A percentile compares a stretch with the other conserved stretches of the same genome.
phyloP scores from a whole-genome alignment of 2,797 vertebrate species.

The Gouania willdenowi region DNA sequence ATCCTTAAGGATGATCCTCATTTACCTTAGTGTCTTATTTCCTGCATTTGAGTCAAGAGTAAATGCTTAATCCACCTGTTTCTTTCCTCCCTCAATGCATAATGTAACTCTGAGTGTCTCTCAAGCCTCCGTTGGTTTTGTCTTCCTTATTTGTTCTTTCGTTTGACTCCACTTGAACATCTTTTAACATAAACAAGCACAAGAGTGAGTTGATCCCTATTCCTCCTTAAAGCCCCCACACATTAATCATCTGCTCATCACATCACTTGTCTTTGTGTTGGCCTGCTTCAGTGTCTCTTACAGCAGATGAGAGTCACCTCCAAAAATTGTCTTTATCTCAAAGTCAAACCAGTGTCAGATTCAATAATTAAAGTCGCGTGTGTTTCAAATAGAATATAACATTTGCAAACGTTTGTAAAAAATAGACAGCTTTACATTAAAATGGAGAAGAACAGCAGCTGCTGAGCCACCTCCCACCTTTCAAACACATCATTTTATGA shows the following conservation, averaged over 20 bases:
- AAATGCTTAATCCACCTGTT: constrained; percentile 6
- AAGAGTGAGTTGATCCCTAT: constrained; percentile 11
- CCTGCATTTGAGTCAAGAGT: constrained; percentile 1
- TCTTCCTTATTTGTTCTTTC: constrained; percentile 32
- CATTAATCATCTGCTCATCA: constrained; percentile 48
- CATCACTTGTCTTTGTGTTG: constrained; percentile 50
- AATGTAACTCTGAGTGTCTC: constrained; percentile 13
- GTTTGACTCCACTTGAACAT: constrained; percentile 38
- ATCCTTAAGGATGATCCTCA: constrained; percentile 1
- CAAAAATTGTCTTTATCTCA: constrained; percentile 47
- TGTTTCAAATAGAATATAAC: constrained; percentile 76
- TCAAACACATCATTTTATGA: constrained; percentile 50
- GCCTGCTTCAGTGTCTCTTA: constrained; percentile 35
- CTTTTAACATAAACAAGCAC: constrained; percentile 16
- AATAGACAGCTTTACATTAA: constrained; percentile 48
- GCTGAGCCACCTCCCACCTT: constrained; percentile 14
- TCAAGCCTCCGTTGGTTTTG: constrained; percentile 37
- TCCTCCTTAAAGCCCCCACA: constrained; percentile 26
- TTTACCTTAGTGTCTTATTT: constrained; percentile 6
- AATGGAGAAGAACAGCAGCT: constrained; percentile 27
- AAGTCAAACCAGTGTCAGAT: constrained; percentile 47
- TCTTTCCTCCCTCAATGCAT: constrained; percentile 8
- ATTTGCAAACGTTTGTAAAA: constrained; percentile 41
- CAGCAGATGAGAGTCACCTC: constrained; percentile 41
- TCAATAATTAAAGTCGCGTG: constrained; percentile 71